Evolutionary conservation across 2,113 vertebrate genomes (phyloP).

Genomic region (Myotis lucifugus): DNA sequence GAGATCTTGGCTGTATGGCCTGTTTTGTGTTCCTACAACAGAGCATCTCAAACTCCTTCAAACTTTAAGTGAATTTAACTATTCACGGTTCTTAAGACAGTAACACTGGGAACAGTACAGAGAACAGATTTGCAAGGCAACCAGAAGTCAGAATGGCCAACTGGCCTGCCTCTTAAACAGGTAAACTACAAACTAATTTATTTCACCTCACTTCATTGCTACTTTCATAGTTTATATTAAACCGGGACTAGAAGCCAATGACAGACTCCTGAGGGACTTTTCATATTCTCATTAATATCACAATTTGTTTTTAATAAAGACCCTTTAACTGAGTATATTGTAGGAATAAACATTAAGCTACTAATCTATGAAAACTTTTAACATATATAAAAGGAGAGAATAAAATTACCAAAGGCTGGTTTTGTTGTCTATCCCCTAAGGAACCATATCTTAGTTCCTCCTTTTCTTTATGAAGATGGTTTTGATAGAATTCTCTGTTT

Average conservation of each 20-base stretch:
- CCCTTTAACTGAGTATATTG: neutral
- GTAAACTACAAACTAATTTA: neutral
- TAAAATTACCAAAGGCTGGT: constrained; percentile 34
- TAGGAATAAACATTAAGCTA: constrained; percentile 46
- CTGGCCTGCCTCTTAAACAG: neutral
- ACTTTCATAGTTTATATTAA: constrained; percentile 34
- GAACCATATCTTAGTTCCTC: neutral
- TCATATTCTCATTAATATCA: constrained; percentile 46
- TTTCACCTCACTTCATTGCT: neutral
- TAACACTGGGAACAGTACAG: neutral
- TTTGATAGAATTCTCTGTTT: constrained; percentile 25
- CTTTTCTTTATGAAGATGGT: constrained; percentile 8
- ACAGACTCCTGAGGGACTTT: constrained; percentile 31
- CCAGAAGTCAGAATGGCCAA: neutral
- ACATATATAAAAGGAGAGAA: constrained; percentile 21
- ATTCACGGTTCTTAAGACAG: constrained; percentile 38
- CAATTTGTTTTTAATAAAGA: constrained; percentile 31
- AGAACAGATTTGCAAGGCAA: constrained; percentile 31
- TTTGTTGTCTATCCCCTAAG: neutral
- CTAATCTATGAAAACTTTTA: neutral
- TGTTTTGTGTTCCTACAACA: neutral
- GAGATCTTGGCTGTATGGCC: neutral
- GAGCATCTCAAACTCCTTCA: neutral
- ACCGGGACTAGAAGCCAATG: neutral
- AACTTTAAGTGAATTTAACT: constrained; percentile 47